Percentiles rank a stretch among this genome's conserved stretches.
phyloP scores from a whole-genome alignment of 1,140 invertebrate species.

The Bombus impatiens region DNA sequence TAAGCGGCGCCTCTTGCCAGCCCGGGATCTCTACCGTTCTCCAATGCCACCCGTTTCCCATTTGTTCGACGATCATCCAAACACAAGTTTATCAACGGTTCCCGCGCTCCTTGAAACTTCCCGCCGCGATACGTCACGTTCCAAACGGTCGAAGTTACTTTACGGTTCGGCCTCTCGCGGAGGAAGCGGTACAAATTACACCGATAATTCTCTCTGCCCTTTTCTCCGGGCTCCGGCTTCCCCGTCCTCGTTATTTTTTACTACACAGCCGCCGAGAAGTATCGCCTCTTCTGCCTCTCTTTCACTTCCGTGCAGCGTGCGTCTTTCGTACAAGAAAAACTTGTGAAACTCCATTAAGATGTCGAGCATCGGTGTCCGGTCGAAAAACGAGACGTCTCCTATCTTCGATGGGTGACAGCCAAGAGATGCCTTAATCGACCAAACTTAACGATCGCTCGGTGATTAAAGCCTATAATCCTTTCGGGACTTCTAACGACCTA shows the following conservation, averaged over 20 bases:
- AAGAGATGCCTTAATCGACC: slow-evolving; percentile 15
- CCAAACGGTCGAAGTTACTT: slow-evolving; percentile 52
- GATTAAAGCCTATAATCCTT: background rate
- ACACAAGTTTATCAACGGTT: slow-evolving; percentile 53
- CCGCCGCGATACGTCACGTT: slow-evolving; percentile 55
- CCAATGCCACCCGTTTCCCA: slow-evolving; percentile 17
- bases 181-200: slow-evolving; percentile 48
- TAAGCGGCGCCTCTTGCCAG: slow-evolving; percentile 19
- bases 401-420: slow-evolving; percentile 6
- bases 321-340: background rate
- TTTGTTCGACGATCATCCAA: slow-evolving; percentile 48
- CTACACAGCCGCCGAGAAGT: slow-evolving; percentile 12
- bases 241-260: slow-evolving; percentile 38
- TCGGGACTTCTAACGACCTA: background rate
- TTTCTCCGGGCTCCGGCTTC: background rate
- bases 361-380: background rate
- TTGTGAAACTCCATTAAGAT: slow-evolving; percentile 17
- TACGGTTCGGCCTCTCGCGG: slow-evolving; percentile 14
- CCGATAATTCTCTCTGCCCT: slow-evolving; percentile 45
- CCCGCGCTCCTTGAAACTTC: slow-evolving; percentile 40
- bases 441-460: background rate
- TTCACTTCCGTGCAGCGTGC: background rate
- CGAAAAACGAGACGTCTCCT: background rate
- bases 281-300: background rate
- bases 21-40: background rate